Base-by-base conservation (phyloP, 2,797 vertebrate genomes). In the Anas flavirostris region DNA sequence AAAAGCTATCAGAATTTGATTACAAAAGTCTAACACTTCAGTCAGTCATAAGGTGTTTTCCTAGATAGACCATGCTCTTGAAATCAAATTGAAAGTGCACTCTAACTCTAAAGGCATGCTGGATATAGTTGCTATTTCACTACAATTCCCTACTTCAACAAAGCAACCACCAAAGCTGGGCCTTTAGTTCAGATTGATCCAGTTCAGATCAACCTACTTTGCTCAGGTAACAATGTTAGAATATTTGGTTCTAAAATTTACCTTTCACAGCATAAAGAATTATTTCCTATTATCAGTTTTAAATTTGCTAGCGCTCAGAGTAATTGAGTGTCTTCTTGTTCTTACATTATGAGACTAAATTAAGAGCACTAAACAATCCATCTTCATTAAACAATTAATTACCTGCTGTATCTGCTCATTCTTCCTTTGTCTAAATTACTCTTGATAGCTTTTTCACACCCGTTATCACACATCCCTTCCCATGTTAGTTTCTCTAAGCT, bases 281-380 rank as follows among this genome's bases (percentile, higher is more conserved):
- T 92, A 85, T 95, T 96, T 95, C 90, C 50, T 89, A 87, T 92
- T 92, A 95, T 86, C 81, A 73, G 33, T 91, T 91, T 83, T 81
- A 95, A 95, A 89, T 82, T 95, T 78, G 79, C 76, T 87, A 91
- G 91, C 69, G 77, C n/a, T 84, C 63, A 75, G 22, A 86, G 79
- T 94, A 95, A 91, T 93, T 90, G 80, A 91, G 31, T 93, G 84
- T 81, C 86, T 79, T 95, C 83, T 86, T 95, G 93, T 95, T 94
- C 84, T 81, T 79, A 93, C 62, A 93, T 85, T 95, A 94, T 81
- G 66, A 89, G 69, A 93, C 72, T 95, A 89, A 93, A 95, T 94
- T 94, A 93, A 72, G 53, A 91, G 62, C 37, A 89, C 29, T 55
- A 87, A 96, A 93, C 62, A 86, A 94, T 96, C 82, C 43, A 93